A percentile compares a stretch with the other conserved stretches of the same genome.
Conservation (phyloP, 2,888 invertebrate species). For the Platycnemis pennipes region DNA sequence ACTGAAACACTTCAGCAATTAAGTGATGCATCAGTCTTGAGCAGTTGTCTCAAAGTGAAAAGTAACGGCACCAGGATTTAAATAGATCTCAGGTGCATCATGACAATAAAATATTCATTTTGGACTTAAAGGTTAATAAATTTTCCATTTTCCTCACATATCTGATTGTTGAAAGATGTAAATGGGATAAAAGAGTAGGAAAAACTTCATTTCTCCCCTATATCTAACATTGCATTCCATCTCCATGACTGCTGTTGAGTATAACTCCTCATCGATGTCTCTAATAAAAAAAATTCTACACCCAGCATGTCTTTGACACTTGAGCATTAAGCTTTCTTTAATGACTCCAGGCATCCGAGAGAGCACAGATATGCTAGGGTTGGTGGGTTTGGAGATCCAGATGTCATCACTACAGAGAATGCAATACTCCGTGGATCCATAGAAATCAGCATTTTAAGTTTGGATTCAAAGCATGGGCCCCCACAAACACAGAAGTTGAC, state of each 20-base stretch:
- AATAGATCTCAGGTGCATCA: background rate
- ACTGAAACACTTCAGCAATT: background rate
- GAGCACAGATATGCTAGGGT: slow-evolving; percentile 42
- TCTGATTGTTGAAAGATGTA: no score
- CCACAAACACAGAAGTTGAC: slow-evolving; percentile 36
- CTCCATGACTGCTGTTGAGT: no score
- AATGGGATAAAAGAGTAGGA: no score
- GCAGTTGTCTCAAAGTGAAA: background rate
- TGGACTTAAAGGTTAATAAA: no score
- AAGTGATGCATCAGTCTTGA: background rate
- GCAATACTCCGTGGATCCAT: slow-evolving; percentile 33
- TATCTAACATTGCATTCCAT: no score
- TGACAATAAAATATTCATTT: background rate
- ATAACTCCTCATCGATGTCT: no score
- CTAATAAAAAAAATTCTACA: background rate
- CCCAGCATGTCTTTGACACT: background rate
- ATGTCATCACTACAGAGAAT: background rate
- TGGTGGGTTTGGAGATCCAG: background rate
- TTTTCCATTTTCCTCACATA: no score
- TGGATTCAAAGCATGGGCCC: slow-evolving; percentile 55
- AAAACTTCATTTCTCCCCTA: no score
- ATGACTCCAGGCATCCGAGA: slow-evolving; percentile 17
- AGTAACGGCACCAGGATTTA: background rate
- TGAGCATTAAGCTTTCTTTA: background rate
- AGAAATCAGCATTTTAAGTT: slow-evolving; percentile 38